Conservation (phyloP, 2,888 invertebrate genomes). For the Clusia tigrina region DNA sequence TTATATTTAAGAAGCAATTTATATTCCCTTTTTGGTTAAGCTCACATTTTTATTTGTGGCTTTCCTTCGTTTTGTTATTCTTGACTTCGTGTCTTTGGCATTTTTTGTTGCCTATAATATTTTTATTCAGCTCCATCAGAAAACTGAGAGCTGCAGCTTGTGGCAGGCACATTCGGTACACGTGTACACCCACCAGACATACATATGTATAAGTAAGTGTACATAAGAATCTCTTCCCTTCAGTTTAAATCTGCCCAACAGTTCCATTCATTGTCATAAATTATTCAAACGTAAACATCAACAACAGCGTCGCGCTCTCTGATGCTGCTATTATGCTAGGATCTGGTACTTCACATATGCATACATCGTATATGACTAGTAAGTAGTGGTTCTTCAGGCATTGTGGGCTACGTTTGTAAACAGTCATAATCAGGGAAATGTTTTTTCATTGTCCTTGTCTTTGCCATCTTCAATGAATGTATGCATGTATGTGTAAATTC, state of each 20-base stretch:
- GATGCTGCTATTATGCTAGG: conserved; percentile 16
- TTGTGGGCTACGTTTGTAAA: background rate
- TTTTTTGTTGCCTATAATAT: background rate
- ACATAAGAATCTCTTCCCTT: conserved; percentile 17
- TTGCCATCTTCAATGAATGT: background rate
- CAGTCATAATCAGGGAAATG: background rate
- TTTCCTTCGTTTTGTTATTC: background rate
- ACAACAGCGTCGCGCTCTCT: conserved; percentile 40
- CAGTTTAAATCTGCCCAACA: conserved; percentile 38
- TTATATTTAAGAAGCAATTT: conserved; percentile 63
- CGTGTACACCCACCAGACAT: background rate
- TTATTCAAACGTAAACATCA: conserved; percentile 62
- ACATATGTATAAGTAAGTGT: background rate
- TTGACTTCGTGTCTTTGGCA: background rate
- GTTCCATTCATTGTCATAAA: conserved; percentile 53
- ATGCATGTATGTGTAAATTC: too few relatives aligned
- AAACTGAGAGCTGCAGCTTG: background rate
- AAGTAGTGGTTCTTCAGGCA: background rate
- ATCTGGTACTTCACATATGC: conserved; percentile 1
- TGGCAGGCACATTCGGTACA: background rate
- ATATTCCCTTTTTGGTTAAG: conserved; percentile 57
- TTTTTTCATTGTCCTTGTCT: conserved; percentile 11
- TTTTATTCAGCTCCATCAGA: background rate
- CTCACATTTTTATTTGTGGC: background rate
- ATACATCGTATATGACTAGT: background rate